Evolutionary conservation across 2,113 vertebrate genomes (phyloP), one percentile per base, ranked within the genome.

Genomic region (Gasterosteus nipponicus): DNA sequence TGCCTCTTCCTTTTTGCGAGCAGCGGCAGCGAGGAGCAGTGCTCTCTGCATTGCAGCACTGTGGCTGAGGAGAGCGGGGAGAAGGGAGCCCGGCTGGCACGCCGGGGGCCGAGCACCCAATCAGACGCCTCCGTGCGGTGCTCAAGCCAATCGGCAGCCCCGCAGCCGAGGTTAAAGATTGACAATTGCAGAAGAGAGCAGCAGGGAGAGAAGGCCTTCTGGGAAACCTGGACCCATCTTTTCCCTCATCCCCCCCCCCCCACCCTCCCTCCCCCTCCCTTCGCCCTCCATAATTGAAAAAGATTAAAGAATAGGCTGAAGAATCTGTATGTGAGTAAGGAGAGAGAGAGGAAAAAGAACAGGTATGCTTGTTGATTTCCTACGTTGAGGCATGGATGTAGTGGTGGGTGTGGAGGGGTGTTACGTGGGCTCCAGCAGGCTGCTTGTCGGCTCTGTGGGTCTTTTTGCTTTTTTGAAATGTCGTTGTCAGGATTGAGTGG

Each of bases 1-100:
- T 63, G 69, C 38, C 64, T 59, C 35, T 83, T 88, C 79, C 76
- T 66, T 39, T 83, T 87, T 81, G 76, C 75, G 73, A 81, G 79
- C 79, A 73, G 22, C 22, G 22, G 75, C 80, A 75, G 73, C 73
- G 56, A 82, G 84, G 80, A 93, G 83, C 94, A 95, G 95, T 94
- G 92, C 91, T 93, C 93, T 92, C 97, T 97, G 97, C 97, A 98
- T 95, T 98, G 97, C 97, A 98, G 96, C 95, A 96, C 94, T 95
- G 94, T 94, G 93, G 95, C 94, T 94, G 90, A 93, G 94, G 88
- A 91, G 91, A 95, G 93, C 93, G 92, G 89, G 94, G 95, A 95
- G 94, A 95, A 94, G 93, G 90, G 90, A 94, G 93, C 90, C 91
- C 86, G 92, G 94, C 94, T 94, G 94, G 92, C 92, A 92, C 90